Evolutionary conservation across 2,797 vertebrate genomes (phyloP).

Genomic region (Malacoraja senta): DNA sequence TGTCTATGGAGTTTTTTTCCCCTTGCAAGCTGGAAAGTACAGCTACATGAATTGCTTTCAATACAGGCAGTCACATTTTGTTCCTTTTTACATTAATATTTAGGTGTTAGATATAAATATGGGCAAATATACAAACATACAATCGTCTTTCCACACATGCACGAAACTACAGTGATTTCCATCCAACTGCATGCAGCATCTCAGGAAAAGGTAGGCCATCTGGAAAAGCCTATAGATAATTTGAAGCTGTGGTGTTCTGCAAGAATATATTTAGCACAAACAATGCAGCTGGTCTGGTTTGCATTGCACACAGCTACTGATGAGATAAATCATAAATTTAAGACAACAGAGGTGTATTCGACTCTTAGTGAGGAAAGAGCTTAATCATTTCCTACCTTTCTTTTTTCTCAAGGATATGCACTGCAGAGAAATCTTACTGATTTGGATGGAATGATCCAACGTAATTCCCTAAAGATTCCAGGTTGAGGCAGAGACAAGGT

Average conservation of each 20-base stretch:
- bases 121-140: background rate
- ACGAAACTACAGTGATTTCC: background rate
- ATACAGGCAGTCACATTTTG: background rate
- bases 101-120: background rate
- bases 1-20: background rate
- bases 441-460: constrained; percentile 8
- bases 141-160: background rate
- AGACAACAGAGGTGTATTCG: constrained; percentile 19
- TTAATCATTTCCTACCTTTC: constrained; percentile 34
- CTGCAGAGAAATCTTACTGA: constrained; percentile 25
- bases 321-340: background rate
- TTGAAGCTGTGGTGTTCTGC: constrained; percentile 8
- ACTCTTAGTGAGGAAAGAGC: background rate
- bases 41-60: background rate
- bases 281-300: constrained; percentile 9
- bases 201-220: constrained; percentile 14
- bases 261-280: constrained; percentile 31
- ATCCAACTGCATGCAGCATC: constrained; percentile 1
- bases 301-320: background rate
- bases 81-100: constrained; percentile 17
- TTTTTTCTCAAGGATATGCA: constrained; percentile 22
- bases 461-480: constrained; percentile 15
- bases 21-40: background rate
- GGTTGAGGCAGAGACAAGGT: background rate
- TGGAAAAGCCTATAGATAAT: constrained; percentile 17